phyloP scores from a whole-genome alignment of 2,797 vertebrate species.

The Acomys russatus region DNA sequence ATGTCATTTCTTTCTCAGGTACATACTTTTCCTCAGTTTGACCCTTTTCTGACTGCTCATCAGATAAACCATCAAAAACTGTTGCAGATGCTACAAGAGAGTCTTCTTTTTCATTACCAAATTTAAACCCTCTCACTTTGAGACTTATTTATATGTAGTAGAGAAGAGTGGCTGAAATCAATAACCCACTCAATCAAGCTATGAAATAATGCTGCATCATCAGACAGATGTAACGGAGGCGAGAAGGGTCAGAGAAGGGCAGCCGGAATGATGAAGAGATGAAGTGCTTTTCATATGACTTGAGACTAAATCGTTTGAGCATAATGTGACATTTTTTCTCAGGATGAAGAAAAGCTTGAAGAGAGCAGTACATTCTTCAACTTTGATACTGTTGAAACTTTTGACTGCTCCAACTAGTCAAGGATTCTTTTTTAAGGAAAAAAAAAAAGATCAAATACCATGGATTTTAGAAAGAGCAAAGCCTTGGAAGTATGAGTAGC shows the following conservation, averaged over 20 bases:
- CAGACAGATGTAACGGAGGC: constrained; percentile 64
- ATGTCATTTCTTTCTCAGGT: background rate
- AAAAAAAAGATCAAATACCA: background rate
- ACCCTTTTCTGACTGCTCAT: constrained; percentile 31
- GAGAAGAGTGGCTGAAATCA: constrained; percentile 67
- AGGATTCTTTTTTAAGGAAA: background rate
- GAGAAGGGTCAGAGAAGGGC: constrained; percentile 66
- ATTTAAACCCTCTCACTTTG: constrained; percentile 68
- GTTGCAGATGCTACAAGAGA: constrained; percentile 36
- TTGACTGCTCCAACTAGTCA: background rate
- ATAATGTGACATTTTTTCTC: constrained; percentile 61
- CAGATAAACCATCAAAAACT: constrained; percentile 67
- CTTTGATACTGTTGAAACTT: background rate
- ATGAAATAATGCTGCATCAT: constrained; percentile 64
- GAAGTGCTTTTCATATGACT: constrained; percentile 61
- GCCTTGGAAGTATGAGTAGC: rapidly evolving
- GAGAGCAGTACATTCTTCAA: background rate
- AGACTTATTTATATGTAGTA: constrained; percentile 65
- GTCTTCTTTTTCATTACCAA: constrained; percentile 63
- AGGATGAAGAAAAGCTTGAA: constrained; percentile 40
- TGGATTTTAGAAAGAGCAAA: background rate
- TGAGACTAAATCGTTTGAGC: constrained; percentile 64
- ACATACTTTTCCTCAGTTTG: background rate
- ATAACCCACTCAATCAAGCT: constrained; percentile 76
- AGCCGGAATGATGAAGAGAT: constrained; percentile 5